Evolutionary conservation across 2,888 invertebrate species (phyloP), one percentile per base, ranked within the genome.

Genomic region (Fissipunctia ypsillon): DNA sequence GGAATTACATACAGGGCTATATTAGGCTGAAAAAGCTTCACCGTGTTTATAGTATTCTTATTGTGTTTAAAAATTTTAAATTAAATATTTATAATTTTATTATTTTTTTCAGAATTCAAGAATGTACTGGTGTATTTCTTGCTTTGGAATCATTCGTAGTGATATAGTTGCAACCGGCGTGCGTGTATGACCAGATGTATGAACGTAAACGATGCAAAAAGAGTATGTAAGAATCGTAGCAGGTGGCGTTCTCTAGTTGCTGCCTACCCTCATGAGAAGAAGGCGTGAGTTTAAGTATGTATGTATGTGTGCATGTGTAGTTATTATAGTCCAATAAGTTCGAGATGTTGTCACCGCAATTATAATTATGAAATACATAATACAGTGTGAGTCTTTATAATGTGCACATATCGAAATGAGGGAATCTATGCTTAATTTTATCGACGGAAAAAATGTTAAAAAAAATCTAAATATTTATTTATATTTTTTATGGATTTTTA

Each of bases 51-150:
- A 43, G 2, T 67, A 22, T 31, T 31, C 0, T 12, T n/a, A 25
- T 28, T 61, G 48, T 57, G 28, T 54, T 73, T 28, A 10, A 22
- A n/a, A 31, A n/a, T 45, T 10, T 61, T 41, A 38, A 59, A 48
- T 72, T 35, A 54, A 65, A 66, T 67, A 73, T 63, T 66, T 76
- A 25, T 35, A 60, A 52, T 65, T 60, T 31, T 43, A 43, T 73
- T 87, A 87, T 89, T 87, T 82, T 90, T 96, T 96, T 91, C 96
- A 96, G 96, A 96, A 87, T 96, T 96, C 92, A 94, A 95, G 90
- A 95, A 94, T 86, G 95, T 94, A 80, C 81, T 96, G 91, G 95
- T 93, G 84, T 95, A 95, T 88, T 94, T 95, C 90, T 91, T 96
- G 81, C 88, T 95, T 75, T 96, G 96, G 96, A 94, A 95, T 85